Base-by-base conservation (phyloP, 2,888 invertebrate species). In the Leptura quadrifasciata region DNA sequence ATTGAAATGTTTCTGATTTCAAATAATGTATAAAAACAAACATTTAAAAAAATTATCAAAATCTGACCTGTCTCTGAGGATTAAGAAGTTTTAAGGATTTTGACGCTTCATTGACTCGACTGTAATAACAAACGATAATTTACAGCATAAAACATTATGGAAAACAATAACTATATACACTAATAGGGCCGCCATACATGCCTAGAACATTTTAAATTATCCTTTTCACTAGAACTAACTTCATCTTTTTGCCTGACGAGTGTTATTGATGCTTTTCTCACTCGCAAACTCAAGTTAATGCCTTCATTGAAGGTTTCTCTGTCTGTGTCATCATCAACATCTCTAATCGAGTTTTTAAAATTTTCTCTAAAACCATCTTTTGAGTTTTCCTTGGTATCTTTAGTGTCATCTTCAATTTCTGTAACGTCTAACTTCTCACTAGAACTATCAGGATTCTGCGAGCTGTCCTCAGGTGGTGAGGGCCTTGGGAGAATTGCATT, bases 131-230 rank as follows among this genome's bases (percentile, higher is more conserved):
- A n/a, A 39, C 35, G 10, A 39, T 39, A 39, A 27, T 27, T 39
- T 10, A 39, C 5, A 9, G 10, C 1, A 10, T 4, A 39, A 39
- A 12, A 54, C 3, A n/a, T 24, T 70, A 17, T 2, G 2, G 2
- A 5, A 18, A 52, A 20, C 17, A 20, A 15, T 8, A 61, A 52
- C 31, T 10, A 27, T 65, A 61, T 57, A 39, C 57, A 80, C 87
- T 86, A 95, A 89, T 95, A 95, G 17, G 95, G 95, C 85, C 95
- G 92, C 95, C 95, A 95, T 75, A 95, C 95, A 85, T 95, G 94
- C n/a, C 93, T 91, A 73, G 90, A 88, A 69, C 89, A 90, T 80
- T 87, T 88, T 58, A 83, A 80, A 63, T 83, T 79, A 52, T 84
- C 83, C 76, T 83, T 86, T 58, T 88, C 87, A 76, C 86, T 87